phyloP scores from a whole-genome alignment of 2,888 invertebrate species.

The Pseudococcus jackbeardsleyi region DNA sequence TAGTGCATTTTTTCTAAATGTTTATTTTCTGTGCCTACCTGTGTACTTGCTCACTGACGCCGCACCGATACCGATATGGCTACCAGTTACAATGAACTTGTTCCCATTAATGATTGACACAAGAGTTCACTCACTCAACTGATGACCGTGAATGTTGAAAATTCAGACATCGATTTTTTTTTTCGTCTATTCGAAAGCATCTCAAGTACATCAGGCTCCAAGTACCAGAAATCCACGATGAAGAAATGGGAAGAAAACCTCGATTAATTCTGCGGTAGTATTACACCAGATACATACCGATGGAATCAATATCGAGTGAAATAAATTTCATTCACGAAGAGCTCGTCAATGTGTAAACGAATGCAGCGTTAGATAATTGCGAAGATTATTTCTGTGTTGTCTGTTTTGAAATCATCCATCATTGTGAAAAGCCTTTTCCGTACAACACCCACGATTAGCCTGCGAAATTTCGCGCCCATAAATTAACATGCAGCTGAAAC shows the following conservation, averaged over 20 bases:
- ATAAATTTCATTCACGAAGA: conserved; percentile 36
- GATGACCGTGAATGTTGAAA: conserved; percentile 40
- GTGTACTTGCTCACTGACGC: background rate
- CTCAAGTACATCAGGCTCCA: conserved; percentile 15
- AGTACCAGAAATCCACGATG: background rate
- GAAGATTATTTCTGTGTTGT: conserved; percentile 33
- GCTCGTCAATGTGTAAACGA: conserved; percentile 20
- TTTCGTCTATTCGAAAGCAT: conserved; percentile 33
- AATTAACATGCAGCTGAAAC: conserved; percentile 42
- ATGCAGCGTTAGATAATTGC: conserved; percentile 10
- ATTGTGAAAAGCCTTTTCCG: background rate
- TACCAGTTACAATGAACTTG: conserved; percentile 32
- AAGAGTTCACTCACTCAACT: conserved; percentile 40
- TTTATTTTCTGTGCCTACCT: background rate
- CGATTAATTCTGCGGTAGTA: background rate
- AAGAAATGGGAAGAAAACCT: background rate
- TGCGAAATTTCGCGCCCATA: conserved; percentile 29
- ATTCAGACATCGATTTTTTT: conserved; percentile 19
- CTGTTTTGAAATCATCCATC: conserved; percentile 40
- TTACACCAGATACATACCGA: background rate
- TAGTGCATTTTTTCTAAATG: background rate
- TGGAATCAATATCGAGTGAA: background rate
- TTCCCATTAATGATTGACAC: conserved; percentile 18
- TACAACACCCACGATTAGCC: conserved; percentile 28
- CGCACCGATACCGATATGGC: background rate